Percentiles rank a stretch among this genome's conserved stretches.
Conservation (phyloP, 2,797 vertebrate species). For the Typhlichthys subterraneus region DNA sequence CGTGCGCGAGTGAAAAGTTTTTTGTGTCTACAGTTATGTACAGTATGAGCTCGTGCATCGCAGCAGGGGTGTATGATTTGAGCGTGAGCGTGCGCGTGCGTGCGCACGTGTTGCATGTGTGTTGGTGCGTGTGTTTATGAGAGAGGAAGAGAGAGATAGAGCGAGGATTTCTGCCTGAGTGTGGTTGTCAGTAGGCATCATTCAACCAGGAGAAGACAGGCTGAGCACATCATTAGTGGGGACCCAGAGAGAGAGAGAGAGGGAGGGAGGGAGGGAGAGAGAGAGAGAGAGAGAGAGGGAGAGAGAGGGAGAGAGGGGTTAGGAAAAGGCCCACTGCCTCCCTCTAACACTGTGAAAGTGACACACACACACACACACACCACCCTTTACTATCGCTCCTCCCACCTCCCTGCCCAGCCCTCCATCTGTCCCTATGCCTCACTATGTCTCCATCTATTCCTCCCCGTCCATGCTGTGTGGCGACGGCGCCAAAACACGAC, state of each 20-base stretch:
- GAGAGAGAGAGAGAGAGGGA: conserved; percentile 21
- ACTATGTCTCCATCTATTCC: neutral
- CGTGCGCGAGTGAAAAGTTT: conserved; percentile 24
- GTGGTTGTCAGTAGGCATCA: conserved; percentile 68
- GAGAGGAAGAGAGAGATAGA: no score
- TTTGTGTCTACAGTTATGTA: conserved; percentile 30
- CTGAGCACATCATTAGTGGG: conserved; percentile 69
- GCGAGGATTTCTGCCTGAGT: conserved; percentile 70
- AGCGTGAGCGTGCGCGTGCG: conserved; percentile 29
- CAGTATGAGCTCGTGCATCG: conserved; percentile 18
- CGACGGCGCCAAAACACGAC: no score
- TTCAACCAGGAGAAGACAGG: conserved; percentile 67
- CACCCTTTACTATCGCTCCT: conserved; percentile 16
- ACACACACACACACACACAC: conserved; percentile 15
- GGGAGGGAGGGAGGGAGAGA: conserved; percentile 26
- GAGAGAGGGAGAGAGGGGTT: conserved; percentile 32
- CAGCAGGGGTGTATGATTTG: conserved; percentile 21
- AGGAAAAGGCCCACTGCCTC: conserved; percentile 42
- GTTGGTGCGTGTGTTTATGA: conserved; percentile 17
- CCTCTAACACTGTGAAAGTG: neutral
- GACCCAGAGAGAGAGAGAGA: conserved; percentile 43
- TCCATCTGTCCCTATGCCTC: neutral
- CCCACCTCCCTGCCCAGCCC: neutral
- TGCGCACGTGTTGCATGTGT: conserved; percentile 31
- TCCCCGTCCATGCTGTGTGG: neutral